Base-by-base conservation (phyloP, 2,888 invertebrate genomes). In the Piscicola geometra region DNA sequence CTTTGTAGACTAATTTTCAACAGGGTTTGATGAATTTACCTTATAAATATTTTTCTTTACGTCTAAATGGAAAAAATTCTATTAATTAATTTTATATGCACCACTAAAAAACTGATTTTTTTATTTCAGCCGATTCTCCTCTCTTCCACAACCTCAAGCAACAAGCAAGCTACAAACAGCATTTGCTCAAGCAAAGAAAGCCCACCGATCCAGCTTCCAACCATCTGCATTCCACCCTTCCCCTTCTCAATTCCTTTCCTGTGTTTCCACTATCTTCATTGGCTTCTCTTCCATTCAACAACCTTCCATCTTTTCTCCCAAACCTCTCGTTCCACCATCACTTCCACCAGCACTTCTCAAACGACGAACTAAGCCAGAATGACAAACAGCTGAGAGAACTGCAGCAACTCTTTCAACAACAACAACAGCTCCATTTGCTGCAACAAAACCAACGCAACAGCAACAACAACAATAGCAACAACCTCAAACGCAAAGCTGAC, bases 291-390 rank as follows among this genome's bases (percentile, higher is more conserved):
- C 35, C 47, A 25, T 50, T 71, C 41, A 21, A 71, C 35, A 32
- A 41, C 32, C 71, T 71, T 71, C 28, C 25, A 25, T 30, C 2
- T 36, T 71, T 1, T 21, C 21, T 41, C 28, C 9, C 28, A 47
- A 50, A 41, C 30, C 30, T 28, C 15, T 50, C 50, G 28, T 50
- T 50, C 68, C 36, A 35, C 36, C 68, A 56, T 18, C 72, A 50
- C 50, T 47, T 71, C 41, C 30, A 30, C 50, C 72, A 25, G 33
- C 56, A 72, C 56, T 56, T 32, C 35, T 25, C 60, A 3, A 18
- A 56, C n/a, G 21, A 5, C 3, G 60, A 56, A 3, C 60, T 56
- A 18, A 3, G 15, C 3, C 41, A 41, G 9, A 56, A 56, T n/a
- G 25, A 56, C 60, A 56, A 5, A 56, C 21, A 56, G 12, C 25